A percentile compares a stretch with the other conserved stretches of the same genome.
These are phyloP conservation scores for Cistogaster globosa DNA, from an alignment of 2,888 invertebrate species.

Conservation along the genomic window DNA sequence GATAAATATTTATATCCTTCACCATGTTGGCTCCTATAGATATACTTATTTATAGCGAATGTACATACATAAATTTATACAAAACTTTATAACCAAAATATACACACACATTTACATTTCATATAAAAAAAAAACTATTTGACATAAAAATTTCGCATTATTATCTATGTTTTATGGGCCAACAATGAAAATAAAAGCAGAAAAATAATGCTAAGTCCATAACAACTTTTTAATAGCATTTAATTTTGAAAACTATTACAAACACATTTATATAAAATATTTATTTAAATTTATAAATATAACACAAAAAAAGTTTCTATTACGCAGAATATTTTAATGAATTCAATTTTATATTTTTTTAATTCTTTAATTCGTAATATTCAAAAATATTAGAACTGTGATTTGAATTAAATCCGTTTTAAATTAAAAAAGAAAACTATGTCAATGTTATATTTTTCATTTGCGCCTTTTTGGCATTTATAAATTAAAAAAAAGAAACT, in stretches of 20 bases:
- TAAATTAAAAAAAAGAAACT: slow-evolving; percentile 42
- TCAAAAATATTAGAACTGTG: neutral
- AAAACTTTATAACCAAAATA: too few species aligned
- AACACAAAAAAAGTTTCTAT: neutral
- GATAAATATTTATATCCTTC: too few species aligned
- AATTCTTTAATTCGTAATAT: neutral
- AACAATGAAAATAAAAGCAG: neutral
- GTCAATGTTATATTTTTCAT: slow-evolving; percentile 47
- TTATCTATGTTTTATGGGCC: neutral
- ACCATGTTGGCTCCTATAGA: too few species aligned
- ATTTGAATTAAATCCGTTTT: neutral
- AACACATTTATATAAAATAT: neutral
- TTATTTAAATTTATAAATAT: neutral
- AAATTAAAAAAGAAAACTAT: neutral
- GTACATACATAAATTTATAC: too few species aligned
- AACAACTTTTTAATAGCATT: neutral
- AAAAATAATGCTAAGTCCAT: neutral
- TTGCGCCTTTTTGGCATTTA: slow-evolving; percentile 35
- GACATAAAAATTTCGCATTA: neutral
- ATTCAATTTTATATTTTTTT: neutral
- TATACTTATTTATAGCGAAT: too few species aligned
- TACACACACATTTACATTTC: neutral
- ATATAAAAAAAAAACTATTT: neutral
- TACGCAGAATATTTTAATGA: neutral
- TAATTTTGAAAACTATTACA: neutral